phyloP scores from a whole-genome alignment of 1,140 invertebrate genomes.

The Drosophila chauvacae region DNA sequence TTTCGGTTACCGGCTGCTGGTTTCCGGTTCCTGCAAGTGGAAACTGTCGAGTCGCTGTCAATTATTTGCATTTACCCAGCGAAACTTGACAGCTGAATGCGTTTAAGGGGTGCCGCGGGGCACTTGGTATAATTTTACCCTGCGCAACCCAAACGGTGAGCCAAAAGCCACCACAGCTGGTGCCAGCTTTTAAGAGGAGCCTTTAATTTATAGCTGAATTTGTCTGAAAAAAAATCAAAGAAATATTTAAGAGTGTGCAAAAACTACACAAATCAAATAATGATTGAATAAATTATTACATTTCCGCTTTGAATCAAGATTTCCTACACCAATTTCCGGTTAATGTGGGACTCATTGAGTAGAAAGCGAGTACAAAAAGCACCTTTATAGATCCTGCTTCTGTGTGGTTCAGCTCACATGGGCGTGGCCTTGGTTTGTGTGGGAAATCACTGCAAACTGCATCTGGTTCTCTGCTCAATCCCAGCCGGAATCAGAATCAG shows the following conservation, averaged over 20 bases:
- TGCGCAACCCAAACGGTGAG: not conserved
- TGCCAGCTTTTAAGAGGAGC: not conserved
- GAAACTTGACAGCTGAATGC: slow-evolving; percentile 48
- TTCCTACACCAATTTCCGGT: not conserved
- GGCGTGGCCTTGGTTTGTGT: not conserved
- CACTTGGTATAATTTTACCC: slow-evolving; percentile 52
- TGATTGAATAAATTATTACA: not conserved
- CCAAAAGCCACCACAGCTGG: slow-evolving; percentile 7
- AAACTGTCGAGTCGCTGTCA: slow-evolving; percentile 52
- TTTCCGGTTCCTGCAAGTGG: slow-evolving; percentile 2
- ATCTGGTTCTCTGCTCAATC: not conserved
- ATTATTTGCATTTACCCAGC: slow-evolving; percentile 71
- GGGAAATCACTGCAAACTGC: slow-evolving; percentile 23
- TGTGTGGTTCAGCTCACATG: not conserved
- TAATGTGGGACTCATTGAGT: not conserved
- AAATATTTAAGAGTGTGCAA: not conserved
- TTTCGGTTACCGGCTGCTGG: slow-evolving; percentile 1
- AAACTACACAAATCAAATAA: not conserved
- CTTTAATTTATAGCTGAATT: not conserved
- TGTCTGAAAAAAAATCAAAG: not conserved
- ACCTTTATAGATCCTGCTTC: not conserved
- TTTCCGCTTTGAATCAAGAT: not conserved
- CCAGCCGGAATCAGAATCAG: slow-evolving; percentile 10
- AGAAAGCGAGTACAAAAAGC: not conserved
- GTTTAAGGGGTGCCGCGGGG: slow-evolving; percentile 4